Evolutionary conservation across 2,888 invertebrate genomes (phyloP), one percentile per base, ranked within the genome.

Genomic region (Thymelicus sylvestris): DNA sequence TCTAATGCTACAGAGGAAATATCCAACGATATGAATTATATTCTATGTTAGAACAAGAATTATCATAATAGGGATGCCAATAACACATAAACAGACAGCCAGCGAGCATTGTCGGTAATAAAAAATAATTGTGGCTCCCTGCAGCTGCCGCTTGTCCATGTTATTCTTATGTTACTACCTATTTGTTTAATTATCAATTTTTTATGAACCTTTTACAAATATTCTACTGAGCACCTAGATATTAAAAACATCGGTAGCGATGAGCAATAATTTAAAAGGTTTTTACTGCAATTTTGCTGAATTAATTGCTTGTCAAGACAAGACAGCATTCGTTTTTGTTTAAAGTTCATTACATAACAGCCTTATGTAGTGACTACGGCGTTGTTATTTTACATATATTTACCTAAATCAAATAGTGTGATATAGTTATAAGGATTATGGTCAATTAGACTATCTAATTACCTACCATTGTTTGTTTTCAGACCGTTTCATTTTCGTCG

Each of bases 121-220:
- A 67, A 67, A 67, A 61, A 61, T 67, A 61, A 67, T 61, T 67
- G 12, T 57, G 24, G 24, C 12, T 50, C 38, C 50, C 5, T 39
- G 52, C 67, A 67, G 60, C 67, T 67, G 67, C 50, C 12, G 3
- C 8, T 10, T 12, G 44, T 10, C 10, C 12, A 44, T 44, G 8
- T 31, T 31, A 13, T 48, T 19, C 31, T 12, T 66, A 6, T 66
- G 57, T 59, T 57, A 44, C 59, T 48, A 52, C 10, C 13, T 61
- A 67, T 38, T 65, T 39, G 31, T 38, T 15, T 41, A 64, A 44
- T 24, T 64, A 38, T 57, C 24, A 31, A 6, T 57, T 52, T 52
- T 52, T 52, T 52, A 15, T 52, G 15, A 15, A 19, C 50, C 19
- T 19, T 52, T 15, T 6, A 52, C 15, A 52, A 52, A 52, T 15